These are phyloP conservation scores for Varroa destructor DNA, from an alignment of 1,140 invertebrate species.

Conservation along the genomic window DNA sequence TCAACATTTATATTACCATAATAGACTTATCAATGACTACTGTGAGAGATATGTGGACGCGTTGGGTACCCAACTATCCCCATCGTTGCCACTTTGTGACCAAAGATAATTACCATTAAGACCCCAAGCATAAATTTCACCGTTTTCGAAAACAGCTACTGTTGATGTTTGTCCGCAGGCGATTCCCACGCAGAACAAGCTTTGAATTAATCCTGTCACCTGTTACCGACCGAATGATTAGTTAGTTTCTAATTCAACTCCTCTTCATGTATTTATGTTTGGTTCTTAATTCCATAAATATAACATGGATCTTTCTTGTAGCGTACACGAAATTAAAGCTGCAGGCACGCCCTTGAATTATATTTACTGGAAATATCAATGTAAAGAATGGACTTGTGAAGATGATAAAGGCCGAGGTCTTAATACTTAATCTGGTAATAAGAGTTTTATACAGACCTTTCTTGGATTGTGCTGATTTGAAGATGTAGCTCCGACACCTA, in stretches of 20 bases:
- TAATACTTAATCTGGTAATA: not conserved
- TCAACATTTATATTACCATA: no score
- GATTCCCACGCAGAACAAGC: conserved; percentile 42
- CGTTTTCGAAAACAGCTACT: conserved; percentile 46
- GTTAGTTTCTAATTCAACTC: no score
- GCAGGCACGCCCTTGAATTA: no score
- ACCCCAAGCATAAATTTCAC: conserved; percentile 43
- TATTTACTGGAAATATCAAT: no score
- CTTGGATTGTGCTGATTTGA: conserved; percentile 50
- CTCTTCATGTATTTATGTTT: no score
- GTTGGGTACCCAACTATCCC: no score
- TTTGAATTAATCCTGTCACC: not conserved
- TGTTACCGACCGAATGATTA: not conserved
- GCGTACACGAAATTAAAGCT: no score
- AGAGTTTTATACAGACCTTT: conserved; percentile 37
- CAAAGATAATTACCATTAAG: not conserved
- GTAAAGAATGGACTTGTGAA: not conserved
- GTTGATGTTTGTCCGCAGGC: conserved; percentile 52
- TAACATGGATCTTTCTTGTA: conserved; percentile 35
- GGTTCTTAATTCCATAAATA: no score
- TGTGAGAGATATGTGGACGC: no score
- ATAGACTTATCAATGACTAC: no score
- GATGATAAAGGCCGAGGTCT: not conserved
- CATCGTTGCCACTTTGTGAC: no score
- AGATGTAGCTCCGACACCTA: conserved; percentile 48